Percentiles rank a stretch among this genome's conserved stretches.
Conservation (phyloP, 2,888 invertebrate species). For the Idaea straminata region DNA sequence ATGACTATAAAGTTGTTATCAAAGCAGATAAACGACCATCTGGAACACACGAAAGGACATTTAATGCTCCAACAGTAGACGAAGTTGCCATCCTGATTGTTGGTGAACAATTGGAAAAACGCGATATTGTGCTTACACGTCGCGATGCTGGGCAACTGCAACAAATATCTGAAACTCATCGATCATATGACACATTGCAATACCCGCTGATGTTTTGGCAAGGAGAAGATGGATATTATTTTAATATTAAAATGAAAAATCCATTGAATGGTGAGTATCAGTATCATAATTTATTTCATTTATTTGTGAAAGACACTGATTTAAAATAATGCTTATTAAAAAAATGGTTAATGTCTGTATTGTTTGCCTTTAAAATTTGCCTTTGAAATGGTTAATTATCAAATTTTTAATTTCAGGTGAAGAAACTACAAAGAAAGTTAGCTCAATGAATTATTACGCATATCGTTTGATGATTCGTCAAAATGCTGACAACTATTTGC, state of each 20-base stretch:
- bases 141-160: slow-evolving; percentile 16
- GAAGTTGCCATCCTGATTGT: slow-evolving; percentile 36
- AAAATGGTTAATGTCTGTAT: neutral
- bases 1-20: slow-evolving; percentile 39
- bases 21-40: slow-evolving; percentile 33
- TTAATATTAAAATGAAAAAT: slow-evolving; percentile 14
- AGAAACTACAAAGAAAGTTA: slow-evolving; percentile 5
- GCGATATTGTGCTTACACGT: slow-evolving; percentile 22
- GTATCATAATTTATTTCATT: neutral
- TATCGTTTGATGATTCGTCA: slow-evolving; percentile 30
- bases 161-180: slow-evolving; percentile 18
- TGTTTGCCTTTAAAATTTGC: neutral
- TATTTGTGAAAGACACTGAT: slow-evolving; percentile 15
- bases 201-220: slow-evolving; percentile 27
- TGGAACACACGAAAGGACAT: slow-evolving; percentile 33
- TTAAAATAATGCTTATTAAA: slow-evolving; percentile 3
- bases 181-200: slow-evolving; percentile 28
- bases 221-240: slow-evolving; percentile 30
- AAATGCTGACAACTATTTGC: slow-evolving; percentile 15
- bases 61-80: slow-evolving; percentile 34
- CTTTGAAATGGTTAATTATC: neutral
- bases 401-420: slow-evolving; percentile 13
- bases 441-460: slow-evolving; percentile 23
- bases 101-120: slow-evolving; percentile 28
- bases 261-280: slow-evolving; percentile 8